phyloP scores from a whole-genome alignment of 2,888 invertebrate genomes.

The Mesochorus sp. region DNA sequence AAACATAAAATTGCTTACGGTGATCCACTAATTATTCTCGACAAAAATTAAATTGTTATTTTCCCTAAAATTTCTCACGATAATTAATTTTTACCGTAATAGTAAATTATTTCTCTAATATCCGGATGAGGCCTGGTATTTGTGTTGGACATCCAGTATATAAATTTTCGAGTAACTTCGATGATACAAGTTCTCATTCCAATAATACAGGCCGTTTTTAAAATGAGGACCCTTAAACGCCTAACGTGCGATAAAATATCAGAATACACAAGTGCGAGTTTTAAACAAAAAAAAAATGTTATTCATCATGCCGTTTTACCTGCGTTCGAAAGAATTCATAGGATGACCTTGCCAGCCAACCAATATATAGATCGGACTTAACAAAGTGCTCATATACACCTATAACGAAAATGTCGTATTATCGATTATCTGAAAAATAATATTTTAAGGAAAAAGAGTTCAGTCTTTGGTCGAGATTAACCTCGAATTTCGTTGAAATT shows the following conservation, averaged over 20 bases:
- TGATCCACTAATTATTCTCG: not conserved
- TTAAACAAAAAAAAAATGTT: no score
- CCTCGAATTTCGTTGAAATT: conserved; percentile 29
- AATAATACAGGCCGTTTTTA: conserved; percentile 63
- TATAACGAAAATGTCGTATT: not conserved
- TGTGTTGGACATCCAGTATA: conserved; percentile 10
- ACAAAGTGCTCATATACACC: conserved; percentile 21
- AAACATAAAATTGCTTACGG: not conserved
- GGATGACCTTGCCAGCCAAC: conserved; percentile 19
- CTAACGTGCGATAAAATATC: conserved; percentile 36
- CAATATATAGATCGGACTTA: conserved; percentile 19
- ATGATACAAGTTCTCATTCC: conserved; percentile 57
- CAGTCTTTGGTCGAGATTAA: not conserved
- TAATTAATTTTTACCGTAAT: conserved; percentile 59
- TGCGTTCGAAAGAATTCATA: conserved; percentile 35
- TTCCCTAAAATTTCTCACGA: not conserved
- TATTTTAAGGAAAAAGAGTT: not conserved
- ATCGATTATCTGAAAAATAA: not conserved
- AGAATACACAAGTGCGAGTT: not conserved
- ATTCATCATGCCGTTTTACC: no score
- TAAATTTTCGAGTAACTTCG: conserved; percentile 47
- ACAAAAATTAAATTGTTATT: not conserved
- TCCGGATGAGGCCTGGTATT: conserved; percentile 56
- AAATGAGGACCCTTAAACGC: conserved; percentile 61
- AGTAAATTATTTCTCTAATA: conserved; percentile 62